A percentile compares a stretch with the other conserved stretches of the same genome.
Evolutionary conservation across 1,140 invertebrate genomes (phyloP).

Genomic region (Rhynchophorus ferrugineus): DNA sequence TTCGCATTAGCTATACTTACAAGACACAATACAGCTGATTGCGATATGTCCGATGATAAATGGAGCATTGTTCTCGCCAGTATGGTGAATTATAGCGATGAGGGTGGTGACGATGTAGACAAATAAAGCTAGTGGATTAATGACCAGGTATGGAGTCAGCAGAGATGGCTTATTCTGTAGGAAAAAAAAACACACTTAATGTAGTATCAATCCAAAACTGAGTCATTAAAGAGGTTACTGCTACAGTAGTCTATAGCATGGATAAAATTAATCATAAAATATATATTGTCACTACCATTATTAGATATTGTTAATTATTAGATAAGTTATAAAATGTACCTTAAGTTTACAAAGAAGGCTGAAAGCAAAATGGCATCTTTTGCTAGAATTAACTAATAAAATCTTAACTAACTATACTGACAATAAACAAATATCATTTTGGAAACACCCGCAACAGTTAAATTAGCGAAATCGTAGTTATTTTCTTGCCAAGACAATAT

Average conservation of each 20-base stretch:
- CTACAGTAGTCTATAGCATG: too few relatives aligned
- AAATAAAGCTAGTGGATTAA: constrained; percentile 28
- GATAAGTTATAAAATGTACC: too few relatives aligned
- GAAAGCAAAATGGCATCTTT: too few relatives aligned
- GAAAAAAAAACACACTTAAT: constrained; percentile 1
- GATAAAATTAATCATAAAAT: too few relatives aligned
- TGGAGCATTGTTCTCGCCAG: constrained; percentile 18
- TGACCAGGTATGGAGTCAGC: constrained; percentile 32
- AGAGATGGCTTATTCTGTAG: constrained; percentile 29
- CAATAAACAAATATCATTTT: not conserved
- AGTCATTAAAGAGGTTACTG: too few relatives aligned
- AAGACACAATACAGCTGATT: constrained; percentile 15
- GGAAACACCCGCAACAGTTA: not conserved
- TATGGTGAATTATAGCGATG: constrained; percentile 30
- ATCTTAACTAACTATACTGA: too few relatives aligned
- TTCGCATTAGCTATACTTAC: constrained; percentile 26
- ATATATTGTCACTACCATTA: too few relatives aligned
- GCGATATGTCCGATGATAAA: constrained; percentile 32
- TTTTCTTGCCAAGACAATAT: too few relatives aligned
- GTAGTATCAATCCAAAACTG: not conserved
- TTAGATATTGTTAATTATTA: too few relatives aligned
- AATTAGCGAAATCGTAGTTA: too few relatives aligned
- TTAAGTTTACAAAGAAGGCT: too few relatives aligned
- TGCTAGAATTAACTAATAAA: too few relatives aligned
- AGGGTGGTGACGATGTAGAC: constrained; percentile 30